phyloP scores from a whole-genome alignment of 2,797 vertebrate genomes.

The Hypotaenidia philippensis region DNA sequence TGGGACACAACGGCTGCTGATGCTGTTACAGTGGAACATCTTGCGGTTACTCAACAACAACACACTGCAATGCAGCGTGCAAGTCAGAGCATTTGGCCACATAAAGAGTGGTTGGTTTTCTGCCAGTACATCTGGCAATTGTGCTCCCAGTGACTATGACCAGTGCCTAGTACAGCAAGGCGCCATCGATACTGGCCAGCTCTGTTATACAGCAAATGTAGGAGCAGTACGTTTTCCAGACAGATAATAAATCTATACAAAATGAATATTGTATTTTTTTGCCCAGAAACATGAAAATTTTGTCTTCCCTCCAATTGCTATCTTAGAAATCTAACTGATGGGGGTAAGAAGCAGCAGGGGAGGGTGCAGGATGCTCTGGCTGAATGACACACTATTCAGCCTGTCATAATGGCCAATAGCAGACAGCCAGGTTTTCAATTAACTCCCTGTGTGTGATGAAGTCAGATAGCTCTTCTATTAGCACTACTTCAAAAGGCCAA shows the following conservation, averaged over 20 bases:
- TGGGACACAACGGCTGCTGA: not conserved
- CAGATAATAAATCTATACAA: not conserved
- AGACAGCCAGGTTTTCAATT: slow-evolving; percentile 45
- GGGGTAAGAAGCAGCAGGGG: slow-evolving; percentile 1
- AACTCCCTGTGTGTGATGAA: not conserved
- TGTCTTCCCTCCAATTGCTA: not conserved
- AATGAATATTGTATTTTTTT: not conserved
- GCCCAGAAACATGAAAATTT: slow-evolving; percentile 13
- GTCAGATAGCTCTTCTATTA: not conserved
- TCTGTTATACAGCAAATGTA: not conserved
- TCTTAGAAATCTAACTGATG: not conserved
- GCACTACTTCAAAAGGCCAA: slow-evolving; percentile 21
- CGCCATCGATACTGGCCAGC: not conserved
- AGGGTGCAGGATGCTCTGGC: not conserved
- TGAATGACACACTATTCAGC: not conserved
- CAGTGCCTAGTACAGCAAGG: not conserved
- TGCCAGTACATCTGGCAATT: slow-evolving; percentile 33
- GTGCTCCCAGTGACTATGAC: not conserved
- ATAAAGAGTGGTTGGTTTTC: not conserved
- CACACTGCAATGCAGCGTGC: not conserved
- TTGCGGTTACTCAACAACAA: not conserved
- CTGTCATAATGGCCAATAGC: not conserved
- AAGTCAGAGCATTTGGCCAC: not conserved
- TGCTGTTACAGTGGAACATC: not conserved
- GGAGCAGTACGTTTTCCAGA: not conserved